Base-by-base conservation (phyloP, 2,888 invertebrate genomes). In the Slavum lentiscoides region DNA sequence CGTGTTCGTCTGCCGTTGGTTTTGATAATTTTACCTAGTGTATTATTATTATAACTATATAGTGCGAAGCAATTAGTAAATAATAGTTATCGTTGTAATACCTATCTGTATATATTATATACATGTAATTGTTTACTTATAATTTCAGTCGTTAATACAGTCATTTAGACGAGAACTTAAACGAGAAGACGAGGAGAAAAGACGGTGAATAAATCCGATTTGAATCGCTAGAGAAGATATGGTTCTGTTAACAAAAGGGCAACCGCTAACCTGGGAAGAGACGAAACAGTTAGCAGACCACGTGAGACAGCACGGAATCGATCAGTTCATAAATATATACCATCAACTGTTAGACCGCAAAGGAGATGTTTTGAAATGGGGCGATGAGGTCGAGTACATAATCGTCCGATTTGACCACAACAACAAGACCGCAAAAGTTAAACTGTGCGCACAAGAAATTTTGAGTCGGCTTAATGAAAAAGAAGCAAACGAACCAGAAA, bases 371-470 rank as follows among this genome's bases (percentile, higher is more conserved):
- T 89, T 99, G 59, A 97, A 97, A 88, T 99, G 98, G 98, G 99
- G 99, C 82, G 97, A 97, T 87, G 97, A 98, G 90, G 93, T 99
- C 77, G 98, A 99, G 88, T 99, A 99, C 86, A 94, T 97, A 85
- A 90, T 99, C 82, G 93, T 99, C 5, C 95, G 95, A 86, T 96
- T 99, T 88, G 94, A 98, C 87, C 93, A 97, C 87, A 91, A 91
- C 83, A 91, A 92, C 64, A 92, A 93, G 87, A 90, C 90, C 83
- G 96, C 94, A 5, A 92, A 92, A 85, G 93, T 98, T 7, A 92
- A 94, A 83, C 89, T 98, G n/a, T 90, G 93, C 85, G 96, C 95
- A 8, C 88, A 90, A 83, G 92, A 95, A 83, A 87, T 98, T 49
- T 88, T 99, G 72, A 88, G 91, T 21, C 88, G 90, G 84, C 89